Base-by-base conservation (phyloP, 2,113 vertebrate genomes). In the Nestor notabilis region DNA sequence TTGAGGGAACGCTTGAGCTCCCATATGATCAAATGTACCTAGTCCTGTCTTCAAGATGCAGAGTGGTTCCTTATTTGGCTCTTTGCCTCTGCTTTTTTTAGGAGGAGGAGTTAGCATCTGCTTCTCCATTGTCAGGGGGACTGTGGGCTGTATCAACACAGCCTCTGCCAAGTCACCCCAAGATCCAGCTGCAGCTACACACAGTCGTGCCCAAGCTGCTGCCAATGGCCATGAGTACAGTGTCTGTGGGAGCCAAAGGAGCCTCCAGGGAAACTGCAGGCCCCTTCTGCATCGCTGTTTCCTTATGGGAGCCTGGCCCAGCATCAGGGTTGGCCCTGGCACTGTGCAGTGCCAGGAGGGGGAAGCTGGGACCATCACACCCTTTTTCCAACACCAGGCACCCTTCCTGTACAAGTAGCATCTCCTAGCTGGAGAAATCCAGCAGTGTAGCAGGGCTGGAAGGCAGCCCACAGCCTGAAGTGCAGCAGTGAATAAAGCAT, bases 171-270 rank as follows among this genome's bases (percentile, higher is more conserved):
- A 58, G 49, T 33, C 78, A 77, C 21, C 29, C 63, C 55, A 55
- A 29, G 72, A 70, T 47, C 43, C 2, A 1, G 41, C 20, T 50
- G 50, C 55, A 84, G 72, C 60, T 77, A 20, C 69, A 5, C 0
- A 0, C 14, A 7, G 53, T 35, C 4, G 1, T 25, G 49, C 23
- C 75, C 12, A 12, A 60, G 44, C 56, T 72, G 69, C 87, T 46
- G 74, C 27, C 1, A 4, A 9, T 0, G 7, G 64, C 55, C 13
- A 21, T 49, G n/a, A 79, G 6, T 2, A 1, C 0, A 2, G 55
- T 1, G 2, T 61, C 49, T 79, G 43, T 1, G 4, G 20, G 55
- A 75, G 39, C 37, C 86, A 25, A 33, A 33, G 23, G 13, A 13
- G 16, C 9, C 33, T 66, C 41, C 49, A 24, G 69, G 55, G 78